phyloP scores from a whole-genome alignment of 2,888 invertebrate species.

The Chloromyia formosa region DNA sequence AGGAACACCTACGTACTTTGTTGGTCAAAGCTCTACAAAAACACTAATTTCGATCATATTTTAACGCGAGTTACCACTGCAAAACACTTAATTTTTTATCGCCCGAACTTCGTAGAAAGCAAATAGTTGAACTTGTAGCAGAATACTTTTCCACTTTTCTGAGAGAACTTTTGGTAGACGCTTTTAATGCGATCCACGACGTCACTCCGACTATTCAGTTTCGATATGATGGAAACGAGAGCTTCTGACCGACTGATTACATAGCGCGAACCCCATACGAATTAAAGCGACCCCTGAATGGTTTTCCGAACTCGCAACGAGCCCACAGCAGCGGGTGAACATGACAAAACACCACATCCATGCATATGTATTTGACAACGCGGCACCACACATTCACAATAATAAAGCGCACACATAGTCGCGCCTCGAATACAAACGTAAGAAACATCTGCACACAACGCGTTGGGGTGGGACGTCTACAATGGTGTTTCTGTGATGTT shows the following conservation, averaged over 20 bases:
- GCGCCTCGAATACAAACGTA: too few species aligned
- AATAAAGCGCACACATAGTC: too few species aligned
- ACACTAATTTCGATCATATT: slow-evolving; percentile 41
- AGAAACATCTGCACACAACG: too few species aligned
- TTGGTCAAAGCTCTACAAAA: slow-evolving; percentile 39
- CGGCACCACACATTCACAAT: too few species aligned
- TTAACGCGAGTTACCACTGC: neutral
- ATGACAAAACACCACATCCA: too few species aligned
- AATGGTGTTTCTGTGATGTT: too few species aligned
- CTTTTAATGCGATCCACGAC: slow-evolving; percentile 56
- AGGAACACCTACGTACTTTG: slow-evolving; percentile 40
- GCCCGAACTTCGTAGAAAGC: slow-evolving; percentile 26
- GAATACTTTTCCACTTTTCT: slow-evolving; percentile 30
- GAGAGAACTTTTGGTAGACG: slow-evolving; percentile 49
- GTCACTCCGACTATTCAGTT: slow-evolving; percentile 50
- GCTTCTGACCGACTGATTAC: slow-evolving; percentile 36
- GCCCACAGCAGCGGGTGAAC: too few species aligned
- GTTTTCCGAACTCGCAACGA: too few species aligned
- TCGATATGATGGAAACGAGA: slow-evolving; percentile 31
- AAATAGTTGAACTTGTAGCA: slow-evolving; percentile 3
- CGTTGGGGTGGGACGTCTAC: too few species aligned
- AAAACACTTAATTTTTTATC: slow-evolving; percentile 35
- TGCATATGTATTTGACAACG: too few species aligned
- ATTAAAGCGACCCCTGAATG: slow-evolving; percentile 1
- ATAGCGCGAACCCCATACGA: slow-evolving; percentile 23